A percentile compares a stretch with the other conserved stretches of the same genome.
phyloP scores from a whole-genome alignment of 1,140 invertebrate genomes.

The Procambarus virginalis region DNA sequence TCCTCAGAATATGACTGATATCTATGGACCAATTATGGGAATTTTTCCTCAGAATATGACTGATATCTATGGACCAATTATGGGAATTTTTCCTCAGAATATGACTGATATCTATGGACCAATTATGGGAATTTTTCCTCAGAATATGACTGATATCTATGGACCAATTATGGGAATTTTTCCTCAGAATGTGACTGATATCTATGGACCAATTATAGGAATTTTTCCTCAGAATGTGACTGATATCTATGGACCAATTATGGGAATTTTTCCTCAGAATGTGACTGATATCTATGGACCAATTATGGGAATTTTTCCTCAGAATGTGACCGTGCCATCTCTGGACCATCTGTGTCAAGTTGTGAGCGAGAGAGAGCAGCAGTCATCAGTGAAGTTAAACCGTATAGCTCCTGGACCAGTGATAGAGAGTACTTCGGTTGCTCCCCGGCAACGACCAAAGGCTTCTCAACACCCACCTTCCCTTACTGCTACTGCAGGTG shows the following conservation, averaged over 20 bases:
- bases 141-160: slow-evolving; percentile 59
- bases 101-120: too few species aligned
- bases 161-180: slow-evolving; percentile 25
- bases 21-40: slow-evolving; percentile 65
- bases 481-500: slow-evolving; percentile 71
- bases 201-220: not conserved
- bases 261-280: too few species aligned
- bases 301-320: not conserved
- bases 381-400: slow-evolving; percentile 53
- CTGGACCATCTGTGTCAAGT: slow-evolving; percentile 66
- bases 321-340: slow-evolving; percentile 58
- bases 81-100: too few species aligned
- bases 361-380: slow-evolving; percentile 60
- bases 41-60: too few species aligned
- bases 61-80: too few species aligned
- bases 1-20: slow-evolving; percentile 51
- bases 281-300: too few species aligned
- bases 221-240: not conserved
- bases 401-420: slow-evolving; percentile 30
- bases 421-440: slow-evolving; percentile 81
- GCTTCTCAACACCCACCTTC: slow-evolving; percentile 75
- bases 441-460: slow-evolving; percentile 89
- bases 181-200: too few species aligned
- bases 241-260: too few species aligned
- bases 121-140: not conserved